Conservation (phyloP, 2,113 vertebrate genomes). For the Setophaga petechia region DNA sequence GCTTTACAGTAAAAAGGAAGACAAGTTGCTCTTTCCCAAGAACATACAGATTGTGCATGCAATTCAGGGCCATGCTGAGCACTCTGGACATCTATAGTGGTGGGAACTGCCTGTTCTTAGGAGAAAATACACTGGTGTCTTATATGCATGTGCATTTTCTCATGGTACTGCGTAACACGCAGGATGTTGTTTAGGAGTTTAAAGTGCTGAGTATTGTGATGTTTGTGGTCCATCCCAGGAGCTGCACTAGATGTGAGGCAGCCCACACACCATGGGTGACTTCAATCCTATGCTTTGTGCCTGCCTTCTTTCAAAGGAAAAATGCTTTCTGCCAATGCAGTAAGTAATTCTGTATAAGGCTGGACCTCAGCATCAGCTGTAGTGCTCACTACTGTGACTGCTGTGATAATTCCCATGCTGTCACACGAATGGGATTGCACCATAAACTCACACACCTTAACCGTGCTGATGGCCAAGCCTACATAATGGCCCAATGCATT, state of each 20-base stretch:
- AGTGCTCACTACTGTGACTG: constrained; percentile 33
- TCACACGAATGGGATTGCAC: not conserved
- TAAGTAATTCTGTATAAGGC: not conserved
- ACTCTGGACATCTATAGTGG: not conserved
- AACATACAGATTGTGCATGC: not conserved
- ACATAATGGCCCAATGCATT: not conserved
- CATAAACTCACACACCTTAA: constrained; percentile 58
- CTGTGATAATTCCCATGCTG: constrained; percentile 30
- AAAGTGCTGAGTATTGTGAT: rapidly evolving
- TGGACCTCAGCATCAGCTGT: not conserved
- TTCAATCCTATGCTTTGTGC: not conserved
- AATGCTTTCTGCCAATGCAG: not conserved
- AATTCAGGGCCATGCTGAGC: not conserved
- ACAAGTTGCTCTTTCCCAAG: constrained; percentile 14
- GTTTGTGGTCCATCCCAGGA: not conserved
- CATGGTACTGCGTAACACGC: not conserved
- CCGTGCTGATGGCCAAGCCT: constrained; percentile 21
- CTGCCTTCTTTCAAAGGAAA: not conserved
- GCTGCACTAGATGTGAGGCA: not conserved
- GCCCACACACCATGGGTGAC: not conserved
- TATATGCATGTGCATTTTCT: not conserved
- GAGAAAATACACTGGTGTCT: not conserved
- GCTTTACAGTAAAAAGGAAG: constrained; percentile 42
- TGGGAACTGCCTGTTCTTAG: not conserved
- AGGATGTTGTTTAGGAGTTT: not conserved